Base-by-base conservation (phyloP, 1,140 invertebrate species). In the Bombus ignitus region DNA sequence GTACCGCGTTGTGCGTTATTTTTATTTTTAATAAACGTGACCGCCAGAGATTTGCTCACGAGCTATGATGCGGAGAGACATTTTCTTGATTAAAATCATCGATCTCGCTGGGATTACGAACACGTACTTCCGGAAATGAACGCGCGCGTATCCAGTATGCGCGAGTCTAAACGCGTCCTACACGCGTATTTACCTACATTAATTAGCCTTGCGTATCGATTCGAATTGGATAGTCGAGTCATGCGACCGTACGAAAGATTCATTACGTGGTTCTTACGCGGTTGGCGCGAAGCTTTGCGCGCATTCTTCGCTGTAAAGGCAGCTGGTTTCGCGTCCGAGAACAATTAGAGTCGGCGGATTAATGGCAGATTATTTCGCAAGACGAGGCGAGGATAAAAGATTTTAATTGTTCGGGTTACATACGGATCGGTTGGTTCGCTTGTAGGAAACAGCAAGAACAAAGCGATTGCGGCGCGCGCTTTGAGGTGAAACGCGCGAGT, bases 41-140 rank as follows among this genome's bases (percentile, higher is more conserved):
- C 66, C 86, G 85, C 81, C 84, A 70, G 70, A 85, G 73, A 84
- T 90, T 91, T 87, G 83, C 86, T 79, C 89, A 76, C 82, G 87
- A 91, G 90, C 85, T 84, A 79, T 89, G 87, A 91, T 86, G 83
- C 87, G 87, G 85, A 87, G 88, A 92, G 92, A 93, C 92, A 92
- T 92, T 92, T 93, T 92, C 91, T 85, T 93, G 92, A 93, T 93
- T 93, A 93, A 93, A 93, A 93, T 87, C 92, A 91, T 93, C 89
- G 90, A 93, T 93, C 90, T 88, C 88, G 71, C 74, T 79, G 86
- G 90, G 90, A 91, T 88, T 92, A 88, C 80, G 88, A 86, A 80
- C 81, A 89, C 81, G 77, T 88, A 89, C 88, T 89, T 87, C 78
- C 84, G 88, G 88, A 89, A 89, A 89, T 89, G 88, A 89, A 87